phyloP scores from a whole-genome alignment of 2,888 invertebrate genomes.

The Heliconius erato region DNA sequence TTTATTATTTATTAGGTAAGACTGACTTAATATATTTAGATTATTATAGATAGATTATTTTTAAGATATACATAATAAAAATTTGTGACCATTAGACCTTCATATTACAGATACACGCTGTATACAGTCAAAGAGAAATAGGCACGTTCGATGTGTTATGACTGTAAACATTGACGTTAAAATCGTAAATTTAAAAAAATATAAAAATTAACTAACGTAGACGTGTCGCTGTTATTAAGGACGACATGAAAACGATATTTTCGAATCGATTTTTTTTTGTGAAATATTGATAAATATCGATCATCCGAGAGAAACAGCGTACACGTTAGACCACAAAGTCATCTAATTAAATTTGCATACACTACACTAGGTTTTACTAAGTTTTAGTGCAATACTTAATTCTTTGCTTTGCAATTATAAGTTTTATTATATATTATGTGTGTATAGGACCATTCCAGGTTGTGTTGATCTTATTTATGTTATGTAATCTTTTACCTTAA shows the following conservation, averaged over 20 bases:
- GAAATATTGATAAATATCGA: neutral
- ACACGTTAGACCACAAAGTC: neutral
- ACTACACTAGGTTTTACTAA: neutral
- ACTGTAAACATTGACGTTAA: too few relatives aligned
- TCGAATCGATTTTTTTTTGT: neutral
- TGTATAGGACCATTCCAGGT: constrained; percentile 44
- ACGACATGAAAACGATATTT: neutral
- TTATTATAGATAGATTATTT: neutral
- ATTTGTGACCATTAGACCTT: neutral
- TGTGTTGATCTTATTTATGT: constrained; percentile 35
- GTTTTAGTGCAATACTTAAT: constrained; percentile 49
- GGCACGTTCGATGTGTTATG: too few relatives aligned
- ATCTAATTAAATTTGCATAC: neutral
- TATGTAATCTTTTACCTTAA: constrained; percentile 5
- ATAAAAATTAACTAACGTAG: neutral
- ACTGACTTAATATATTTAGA: neutral
- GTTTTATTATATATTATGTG: constrained; percentile 27
- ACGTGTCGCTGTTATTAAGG: neutral
- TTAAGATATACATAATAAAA: neutral
- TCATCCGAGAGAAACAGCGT: neutral
- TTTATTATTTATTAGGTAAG: constrained; percentile 10
- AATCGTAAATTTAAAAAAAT: too few relatives aligned
- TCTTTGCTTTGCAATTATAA: constrained; percentile 66
- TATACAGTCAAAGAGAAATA: too few relatives aligned
- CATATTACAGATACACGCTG: too few relatives aligned